Percentiles rank a stretch among this genome's conserved stretches.
Evolutionary conservation across 2,113 vertebrate species (phyloP).

Genomic region (Trogon melanurus): DNA sequence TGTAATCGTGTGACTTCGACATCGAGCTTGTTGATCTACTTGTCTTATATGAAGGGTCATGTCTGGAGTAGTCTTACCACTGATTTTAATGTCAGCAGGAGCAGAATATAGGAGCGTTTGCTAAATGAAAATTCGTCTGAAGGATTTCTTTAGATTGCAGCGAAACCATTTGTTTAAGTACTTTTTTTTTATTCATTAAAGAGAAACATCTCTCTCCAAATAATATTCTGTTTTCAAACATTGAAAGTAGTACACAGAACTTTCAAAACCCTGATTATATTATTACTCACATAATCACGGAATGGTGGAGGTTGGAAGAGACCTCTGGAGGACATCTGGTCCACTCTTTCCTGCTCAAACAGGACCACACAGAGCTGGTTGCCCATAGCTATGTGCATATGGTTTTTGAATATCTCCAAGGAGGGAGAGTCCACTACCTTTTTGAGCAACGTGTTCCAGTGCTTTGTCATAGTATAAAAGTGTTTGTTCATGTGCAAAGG

Average conservation of each 20-base stretch:
- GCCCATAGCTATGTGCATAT: neutral
- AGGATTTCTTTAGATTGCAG: neutral
- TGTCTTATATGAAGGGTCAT: neutral
- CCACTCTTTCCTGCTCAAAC: neutral
- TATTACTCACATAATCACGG: neutral
- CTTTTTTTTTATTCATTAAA: neutral
- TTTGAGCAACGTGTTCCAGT: neutral
- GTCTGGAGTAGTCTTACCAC: neutral
- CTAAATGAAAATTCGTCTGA: neutral
- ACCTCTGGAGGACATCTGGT: neutral
- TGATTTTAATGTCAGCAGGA: neutral
- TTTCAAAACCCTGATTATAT: neutral
- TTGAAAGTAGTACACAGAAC: neutral
- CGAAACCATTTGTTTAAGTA: neutral
- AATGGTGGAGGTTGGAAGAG: neutral
- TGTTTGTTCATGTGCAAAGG: neutral
- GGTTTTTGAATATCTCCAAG: neutral
- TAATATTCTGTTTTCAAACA: slow-evolving; percentile 6
- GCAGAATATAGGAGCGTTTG: neutral
- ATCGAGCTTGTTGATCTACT: neutral
- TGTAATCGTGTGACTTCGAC: neutral
- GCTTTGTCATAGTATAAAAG: neutral
- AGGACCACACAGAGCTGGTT: neutral
- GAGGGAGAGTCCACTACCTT: neutral
- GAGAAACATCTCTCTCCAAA: neutral